These are phyloP conservation scores for Nymphicus hollandicus DNA, from an alignment of 2,113 vertebrate genomes.

Conservation along the genomic window DNA sequence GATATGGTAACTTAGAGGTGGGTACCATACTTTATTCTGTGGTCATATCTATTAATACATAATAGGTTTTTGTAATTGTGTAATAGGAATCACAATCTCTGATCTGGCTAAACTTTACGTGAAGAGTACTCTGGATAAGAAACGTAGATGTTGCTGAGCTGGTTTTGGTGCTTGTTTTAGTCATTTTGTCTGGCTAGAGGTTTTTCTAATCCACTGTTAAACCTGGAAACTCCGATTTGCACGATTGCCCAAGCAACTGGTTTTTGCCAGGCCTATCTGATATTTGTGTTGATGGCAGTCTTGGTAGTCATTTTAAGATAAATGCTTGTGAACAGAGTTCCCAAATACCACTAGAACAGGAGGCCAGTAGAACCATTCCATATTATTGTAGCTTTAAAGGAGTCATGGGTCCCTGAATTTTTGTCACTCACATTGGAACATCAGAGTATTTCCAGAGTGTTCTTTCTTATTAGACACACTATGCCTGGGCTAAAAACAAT, in stretches of 20 bases:
- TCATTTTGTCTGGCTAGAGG: not conserved
- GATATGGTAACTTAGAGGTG: not conserved
- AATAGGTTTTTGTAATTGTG: not conserved
- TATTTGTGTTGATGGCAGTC: not conserved
- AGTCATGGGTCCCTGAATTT: not conserved
- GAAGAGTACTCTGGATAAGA: not conserved
- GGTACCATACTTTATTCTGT: not conserved
- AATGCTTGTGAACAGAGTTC: not conserved
- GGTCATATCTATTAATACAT: not conserved
- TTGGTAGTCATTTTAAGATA: not conserved
- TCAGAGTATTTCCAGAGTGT: not conserved
- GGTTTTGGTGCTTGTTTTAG: not conserved
- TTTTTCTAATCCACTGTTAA: not conserved
- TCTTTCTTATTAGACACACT: not conserved
- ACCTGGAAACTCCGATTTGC: not conserved
- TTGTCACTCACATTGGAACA: not conserved
- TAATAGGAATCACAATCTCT: not conserved
- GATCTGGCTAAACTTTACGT: not conserved
- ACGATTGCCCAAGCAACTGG: not conserved
- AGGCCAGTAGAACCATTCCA: not conserved
- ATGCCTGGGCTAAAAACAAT: not conserved
- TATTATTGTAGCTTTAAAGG: not conserved
- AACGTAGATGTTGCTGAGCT: not conserved
- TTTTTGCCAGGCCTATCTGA: not conserved
- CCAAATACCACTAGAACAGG: not conserved